A percentile compares a stretch with the other conserved stretches of the same genome.
These are phyloP conservation scores for Astyanax mexicanus DNA, from an alignment of 2,797 vertebrate genomes.

Conservation along the genomic window DNA sequence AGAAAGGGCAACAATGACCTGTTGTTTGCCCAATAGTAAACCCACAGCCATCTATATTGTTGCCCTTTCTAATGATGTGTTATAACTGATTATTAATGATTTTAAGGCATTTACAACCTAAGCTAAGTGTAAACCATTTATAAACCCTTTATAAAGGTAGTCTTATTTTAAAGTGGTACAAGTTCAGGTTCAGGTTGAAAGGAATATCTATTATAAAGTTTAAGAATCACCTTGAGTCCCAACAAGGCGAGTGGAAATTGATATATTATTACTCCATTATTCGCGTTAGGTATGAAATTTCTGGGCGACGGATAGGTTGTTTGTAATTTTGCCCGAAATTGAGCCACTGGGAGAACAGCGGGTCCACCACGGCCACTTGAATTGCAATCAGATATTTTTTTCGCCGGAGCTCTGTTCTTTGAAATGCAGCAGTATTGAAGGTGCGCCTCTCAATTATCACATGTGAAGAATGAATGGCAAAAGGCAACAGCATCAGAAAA, in stretches of 20 bases:
- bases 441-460: slow-evolving; percentile 69
- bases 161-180: neutral
- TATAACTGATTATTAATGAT: too few relatives aligned
- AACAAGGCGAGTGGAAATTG: slow-evolving; percentile 35
- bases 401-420: slow-evolving; percentile 58
- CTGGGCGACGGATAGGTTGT: slow-evolving; percentile 41
- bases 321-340: slow-evolving; percentile 61
- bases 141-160: too few relatives aligned
- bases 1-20: too few relatives aligned
- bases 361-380: slow-evolving; percentile 65
- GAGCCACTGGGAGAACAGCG: slow-evolving; percentile 46
- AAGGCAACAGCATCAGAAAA: slow-evolving; percentile 52
- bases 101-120: too few relatives aligned
- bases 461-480: slow-evolving; percentile 61
- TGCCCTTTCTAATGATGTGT: too few relatives aligned
- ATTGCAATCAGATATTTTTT: slow-evolving; percentile 72
- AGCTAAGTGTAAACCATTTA: too few relatives aligned
- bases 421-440: slow-evolving; percentile 63
- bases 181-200: neutral
- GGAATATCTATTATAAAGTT: neutral
- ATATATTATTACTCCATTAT: neutral
- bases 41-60: too few relatives aligned
- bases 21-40: too few relatives aligned
- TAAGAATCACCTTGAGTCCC: neutral
- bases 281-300: slow-evolving; percentile 39